Evolutionary conservation across 2,113 vertebrate species (phyloP).

Genomic region (Dolichotis patagonum): DNA sequence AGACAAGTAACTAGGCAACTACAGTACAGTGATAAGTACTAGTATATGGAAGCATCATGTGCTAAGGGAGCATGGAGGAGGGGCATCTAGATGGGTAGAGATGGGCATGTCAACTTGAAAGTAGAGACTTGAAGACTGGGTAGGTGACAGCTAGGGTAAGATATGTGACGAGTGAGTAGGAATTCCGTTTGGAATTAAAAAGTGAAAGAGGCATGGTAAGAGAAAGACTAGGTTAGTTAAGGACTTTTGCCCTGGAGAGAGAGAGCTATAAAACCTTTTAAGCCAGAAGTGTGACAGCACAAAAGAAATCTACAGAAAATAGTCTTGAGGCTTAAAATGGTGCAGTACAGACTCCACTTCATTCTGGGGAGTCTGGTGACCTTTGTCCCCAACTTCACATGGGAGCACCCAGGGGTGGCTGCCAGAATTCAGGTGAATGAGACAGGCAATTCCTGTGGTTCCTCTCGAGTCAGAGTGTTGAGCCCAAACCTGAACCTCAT

Average conservation of each 20-base stretch:
- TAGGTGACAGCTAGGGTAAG: not conserved
- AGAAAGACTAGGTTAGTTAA: not conserved
- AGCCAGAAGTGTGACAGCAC: not conserved
- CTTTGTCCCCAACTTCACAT: not conserved
- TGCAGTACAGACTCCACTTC: not conserved
- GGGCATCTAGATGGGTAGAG: not conserved
- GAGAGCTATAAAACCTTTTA: slow-evolving; percentile 7
- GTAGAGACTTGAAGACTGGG: not conserved
- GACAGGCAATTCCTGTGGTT: not conserved
- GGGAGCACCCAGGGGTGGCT: not conserved
- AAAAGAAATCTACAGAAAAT: not conserved
- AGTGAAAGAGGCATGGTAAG: not conserved
- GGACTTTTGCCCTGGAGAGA: not conserved
- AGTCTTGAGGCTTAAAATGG: not conserved
- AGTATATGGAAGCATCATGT: slow-evolving; percentile 34
- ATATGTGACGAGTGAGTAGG: not conserved
- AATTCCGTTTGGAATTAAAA: slow-evolving; percentile 7
- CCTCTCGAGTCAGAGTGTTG: not conserved
- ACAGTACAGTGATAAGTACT: slow-evolving; percentile 37
- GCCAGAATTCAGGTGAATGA: not conserved
- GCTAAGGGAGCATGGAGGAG: slow-evolving; percentile 49
- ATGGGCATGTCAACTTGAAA: not conserved
- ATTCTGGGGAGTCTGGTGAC: not conserved
- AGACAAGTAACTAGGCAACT: slow-evolving; percentile 77
- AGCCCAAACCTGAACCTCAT: slow-evolving; percentile 9